Percentiles rank a stretch among this genome's conserved stretches.
phyloP scores from a whole-genome alignment of 2,797 vertebrate species.

The Melanotaenia pygmaea region DNA sequence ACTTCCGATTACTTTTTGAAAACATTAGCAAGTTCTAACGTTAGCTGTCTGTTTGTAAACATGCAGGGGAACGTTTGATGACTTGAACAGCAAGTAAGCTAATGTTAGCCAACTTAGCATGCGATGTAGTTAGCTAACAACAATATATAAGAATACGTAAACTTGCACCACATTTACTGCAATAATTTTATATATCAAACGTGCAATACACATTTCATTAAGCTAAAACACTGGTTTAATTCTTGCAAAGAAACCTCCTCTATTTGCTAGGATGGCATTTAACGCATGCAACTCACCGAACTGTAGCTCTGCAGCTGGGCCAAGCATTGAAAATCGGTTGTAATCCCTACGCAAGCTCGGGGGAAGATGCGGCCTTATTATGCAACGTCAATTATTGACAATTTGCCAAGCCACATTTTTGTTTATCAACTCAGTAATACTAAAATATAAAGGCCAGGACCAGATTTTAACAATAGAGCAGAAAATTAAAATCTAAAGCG shows the following conservation, averaged over 20 bases:
- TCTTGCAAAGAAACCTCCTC: constrained; percentile 1
- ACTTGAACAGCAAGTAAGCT: constrained; percentile 44
- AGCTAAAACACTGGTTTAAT: background rate
- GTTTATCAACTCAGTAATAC: constrained; percentile 48
- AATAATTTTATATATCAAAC: background rate
- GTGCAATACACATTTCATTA: accelerated
- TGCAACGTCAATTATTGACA: constrained; percentile 69
- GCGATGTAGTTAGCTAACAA: constrained; percentile 8
- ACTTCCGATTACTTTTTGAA: background rate
- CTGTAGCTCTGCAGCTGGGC: constrained; percentile 56
- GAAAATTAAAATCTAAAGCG: constrained; percentile 32
- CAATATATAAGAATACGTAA: constrained; percentile 12
- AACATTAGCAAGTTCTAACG: background rate
- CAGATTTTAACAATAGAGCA: constrained; percentile 35
- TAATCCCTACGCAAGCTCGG: constrained; percentile 75
- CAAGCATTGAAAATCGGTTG: constrained; percentile 62
- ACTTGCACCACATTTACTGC: constrained; percentile 5
- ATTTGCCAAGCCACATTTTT: constrained; percentile 66
- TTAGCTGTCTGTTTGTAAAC: constrained; percentile 70
- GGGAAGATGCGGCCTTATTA: constrained; percentile 79
- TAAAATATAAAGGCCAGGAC: constrained; percentile 16
- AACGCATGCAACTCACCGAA: constrained; percentile 72
- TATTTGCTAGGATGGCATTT: constrained; percentile 5
- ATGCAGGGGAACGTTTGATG: constrained; percentile 16
- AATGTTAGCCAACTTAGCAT: constrained; percentile 55